Percentiles rank a stretch among this genome's conserved stretches.
These are phyloP conservation scores for Bombylius major DNA, from an alignment of 2,888 invertebrate species.

Conservation along the genomic window DNA sequence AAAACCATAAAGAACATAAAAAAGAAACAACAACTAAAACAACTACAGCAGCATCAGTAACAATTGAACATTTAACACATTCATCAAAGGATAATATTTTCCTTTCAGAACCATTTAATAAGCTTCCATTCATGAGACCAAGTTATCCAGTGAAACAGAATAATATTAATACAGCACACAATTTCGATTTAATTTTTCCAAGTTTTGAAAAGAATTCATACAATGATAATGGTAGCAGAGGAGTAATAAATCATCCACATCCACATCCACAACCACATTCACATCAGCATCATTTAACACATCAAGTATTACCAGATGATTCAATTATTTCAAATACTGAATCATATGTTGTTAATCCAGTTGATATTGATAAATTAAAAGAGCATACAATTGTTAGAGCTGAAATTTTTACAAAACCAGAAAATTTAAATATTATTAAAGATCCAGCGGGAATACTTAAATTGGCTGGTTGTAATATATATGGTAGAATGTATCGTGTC, in stretches of 20 bases:
- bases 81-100: conserved; percentile 18
- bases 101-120: conserved; percentile 31
- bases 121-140: conserved; percentile 32
- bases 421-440: conserved; percentile 20
- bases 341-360: conserved; percentile 14
- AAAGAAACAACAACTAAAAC: neutral
- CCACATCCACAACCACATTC: too few species aligned
- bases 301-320: conserved; percentile 12
- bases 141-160: conserved; percentile 28
- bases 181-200: conserved; percentile 11
- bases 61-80: too few species aligned
- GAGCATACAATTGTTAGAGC: conserved; percentile 3
- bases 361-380: conserved; percentile 11
- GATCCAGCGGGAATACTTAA: conserved; percentile 49
- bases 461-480: conserved; percentile 79
- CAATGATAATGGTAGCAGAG: neutral
- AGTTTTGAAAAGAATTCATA: conserved; percentile 1
- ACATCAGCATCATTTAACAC: conserved; percentile 14
- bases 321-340: conserved; percentile 12
- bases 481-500: conserved; percentile 76
- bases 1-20: too few species aligned
- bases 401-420: conserved; percentile 15
- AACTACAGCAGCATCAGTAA: too few species aligned
- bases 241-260: neutral
- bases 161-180: conserved; percentile 18